Evolutionary conservation across 92 coral and sea anemone species (phyloP).

Genomic region (Umimayanthus kanabou): DNA sequence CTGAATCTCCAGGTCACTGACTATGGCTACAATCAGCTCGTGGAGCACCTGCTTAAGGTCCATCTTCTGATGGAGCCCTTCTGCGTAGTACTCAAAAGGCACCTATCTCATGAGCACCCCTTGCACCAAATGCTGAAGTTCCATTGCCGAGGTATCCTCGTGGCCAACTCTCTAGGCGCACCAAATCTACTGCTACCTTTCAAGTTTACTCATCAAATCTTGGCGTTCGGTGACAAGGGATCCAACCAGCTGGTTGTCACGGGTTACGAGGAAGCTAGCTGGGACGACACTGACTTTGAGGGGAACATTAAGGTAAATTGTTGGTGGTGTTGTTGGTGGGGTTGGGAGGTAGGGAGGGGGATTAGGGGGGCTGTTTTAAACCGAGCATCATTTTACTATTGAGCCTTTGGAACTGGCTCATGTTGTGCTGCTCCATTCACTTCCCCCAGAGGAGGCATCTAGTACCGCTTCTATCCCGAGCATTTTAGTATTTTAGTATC

Average conservation of each 20-base stretch:
- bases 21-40: constrained; percentile 40
- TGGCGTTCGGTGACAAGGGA: constrained; percentile 55
- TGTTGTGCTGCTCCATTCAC: no score
- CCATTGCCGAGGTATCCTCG: constrained; percentile 54
- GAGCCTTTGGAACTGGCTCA: no score
- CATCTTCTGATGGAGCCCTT: constrained; percentile 66
- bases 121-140: constrained; percentile 50
- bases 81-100: constrained; percentile 53
- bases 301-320: constrained; percentile 45
- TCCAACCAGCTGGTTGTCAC: constrained; percentile 36
- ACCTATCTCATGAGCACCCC: constrained; percentile 52
- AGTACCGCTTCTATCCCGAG: no score
- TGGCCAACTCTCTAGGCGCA: constrained; percentile 46
- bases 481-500: no score
- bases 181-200: constrained; percentile 1
- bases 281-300: constrained; percentile 53
- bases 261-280: constrained; percentile 31
- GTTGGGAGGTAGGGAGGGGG: no score
- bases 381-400: no score
- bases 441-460: no score
- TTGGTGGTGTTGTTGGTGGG: no score
- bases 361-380: no score
- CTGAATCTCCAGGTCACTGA: constrained; percentile 55
- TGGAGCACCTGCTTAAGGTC: constrained; percentile 57
- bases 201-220: constrained; percentile 29